phyloP scores from a whole-genome alignment of 2,797 vertebrate genomes.

The Novumbra hubbsi region DNA sequence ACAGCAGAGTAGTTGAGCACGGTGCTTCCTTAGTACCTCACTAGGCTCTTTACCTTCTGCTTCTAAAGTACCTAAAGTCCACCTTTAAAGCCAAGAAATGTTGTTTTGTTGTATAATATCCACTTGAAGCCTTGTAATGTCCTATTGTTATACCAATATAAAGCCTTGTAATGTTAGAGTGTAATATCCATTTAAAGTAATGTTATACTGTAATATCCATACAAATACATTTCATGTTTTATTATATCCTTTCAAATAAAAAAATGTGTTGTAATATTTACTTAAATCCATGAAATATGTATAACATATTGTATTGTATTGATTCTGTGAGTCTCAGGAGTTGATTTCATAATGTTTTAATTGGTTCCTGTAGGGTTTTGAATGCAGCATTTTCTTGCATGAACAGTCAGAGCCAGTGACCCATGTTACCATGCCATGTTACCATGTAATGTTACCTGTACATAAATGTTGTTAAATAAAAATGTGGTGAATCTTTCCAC shows the following conservation, averaged over 20 bases:
- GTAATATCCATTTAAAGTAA: slow-evolving; percentile 6
- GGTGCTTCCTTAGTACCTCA: too few species aligned
- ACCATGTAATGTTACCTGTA: background rate
- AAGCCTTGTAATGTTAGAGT: too few species aligned
- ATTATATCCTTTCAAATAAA: slow-evolving; percentile 37
- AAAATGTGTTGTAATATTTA: slow-evolving; percentile 24
- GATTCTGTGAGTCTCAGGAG: slow-evolving; percentile 67
- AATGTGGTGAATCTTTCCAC: slow-evolving; percentile 79
- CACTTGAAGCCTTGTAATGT: too few species aligned
- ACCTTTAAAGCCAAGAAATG: too few species aligned
- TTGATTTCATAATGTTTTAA: slow-evolving; percentile 67
- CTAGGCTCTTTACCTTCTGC: too few species aligned
- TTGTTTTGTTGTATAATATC: too few species aligned
- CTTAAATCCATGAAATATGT: slow-evolving; percentile 46
- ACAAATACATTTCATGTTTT: slow-evolving; percentile 31
- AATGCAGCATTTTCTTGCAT: slow-evolving; percentile 85
- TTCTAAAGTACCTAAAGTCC: too few species aligned
- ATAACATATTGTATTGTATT: slow-evolving; percentile 66
- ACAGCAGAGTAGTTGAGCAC: too few species aligned
- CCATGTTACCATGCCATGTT: background rate
- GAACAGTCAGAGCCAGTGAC: slow-evolving; percentile 66
- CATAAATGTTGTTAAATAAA: slow-evolving; percentile 83
- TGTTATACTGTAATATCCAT: slow-evolving; percentile 35
- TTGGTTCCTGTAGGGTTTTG: slow-evolving; percentile 73
- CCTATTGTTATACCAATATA: too few species aligned